These are phyloP conservation scores for Leucophenga maculata DNA, from an alignment of 2,888 invertebrate species.

Conservation along the genomic window DNA sequence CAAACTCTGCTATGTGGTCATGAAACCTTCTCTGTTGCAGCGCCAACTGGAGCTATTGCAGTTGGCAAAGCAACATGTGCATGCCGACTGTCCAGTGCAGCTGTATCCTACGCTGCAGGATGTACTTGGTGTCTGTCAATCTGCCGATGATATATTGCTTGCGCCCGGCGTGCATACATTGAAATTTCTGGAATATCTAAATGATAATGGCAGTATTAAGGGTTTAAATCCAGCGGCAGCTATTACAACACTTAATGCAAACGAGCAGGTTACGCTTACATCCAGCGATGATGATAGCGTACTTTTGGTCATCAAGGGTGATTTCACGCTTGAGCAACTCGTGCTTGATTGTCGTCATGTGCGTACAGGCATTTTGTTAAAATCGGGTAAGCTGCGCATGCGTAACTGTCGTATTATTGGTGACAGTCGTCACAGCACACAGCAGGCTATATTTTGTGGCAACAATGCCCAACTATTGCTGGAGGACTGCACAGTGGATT, in stretches of 20 bases:
- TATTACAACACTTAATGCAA: not conserved
- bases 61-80: constrained; percentile 69
- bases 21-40: constrained; percentile 71
- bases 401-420: constrained; percentile 74
- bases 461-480: constrained; percentile 70
- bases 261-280: constrained; percentile 66
- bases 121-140: constrained; percentile 65
- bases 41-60: constrained; percentile 73
- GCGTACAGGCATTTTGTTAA: constrained; percentile 74
- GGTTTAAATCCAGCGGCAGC: constrained; percentile 39
- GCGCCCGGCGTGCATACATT: constrained; percentile 74
- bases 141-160: constrained; percentile 74
- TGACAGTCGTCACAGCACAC: constrained; percentile 73
- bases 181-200: constrained; percentile 74
- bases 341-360: constrained; percentile 74
- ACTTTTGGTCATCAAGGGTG: constrained; percentile 74
- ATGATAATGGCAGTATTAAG: constrained; percentile 72
- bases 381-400: constrained; percentile 73
- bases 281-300: constrained; percentile 74
- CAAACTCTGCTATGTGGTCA: constrained; percentile 70
- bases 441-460: constrained; percentile 75
- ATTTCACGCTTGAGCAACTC: constrained; percentile 74
- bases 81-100: constrained; percentile 70
- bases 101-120: constrained; percentile 70
- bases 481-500: constrained; percentile 73